These are phyloP conservation scores for Cosmia pyralina DNA, from an alignment of 2,888 invertebrate species.

Conservation along the genomic window DNA sequence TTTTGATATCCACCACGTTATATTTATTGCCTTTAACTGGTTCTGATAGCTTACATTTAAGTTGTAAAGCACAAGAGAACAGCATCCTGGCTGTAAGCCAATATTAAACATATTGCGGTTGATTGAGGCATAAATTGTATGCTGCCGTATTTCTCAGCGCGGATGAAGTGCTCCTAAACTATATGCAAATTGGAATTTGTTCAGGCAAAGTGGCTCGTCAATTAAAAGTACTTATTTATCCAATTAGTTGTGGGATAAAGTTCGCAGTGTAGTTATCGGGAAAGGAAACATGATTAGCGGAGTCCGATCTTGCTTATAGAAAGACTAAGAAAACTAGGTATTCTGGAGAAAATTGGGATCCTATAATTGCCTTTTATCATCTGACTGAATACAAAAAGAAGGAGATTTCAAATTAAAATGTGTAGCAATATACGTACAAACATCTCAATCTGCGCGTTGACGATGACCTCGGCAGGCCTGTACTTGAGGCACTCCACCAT, in stretches of 20 bases:
- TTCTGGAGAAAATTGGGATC: too few relatives aligned
- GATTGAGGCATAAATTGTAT: slow-evolving; percentile 16
- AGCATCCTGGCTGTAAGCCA: slow-evolving; percentile 41
- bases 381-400: too few relatives aligned
- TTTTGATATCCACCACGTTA: background rate
- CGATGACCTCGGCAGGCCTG: slow-evolving; percentile 91
- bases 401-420: background rate
- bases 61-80: slow-evolving; percentile 7
- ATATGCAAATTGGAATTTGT: slow-evolving; percentile 25
- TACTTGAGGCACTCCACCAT: slow-evolving; percentile 92
- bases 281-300: too few relatives aligned
- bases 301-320: too few relatives aligned
- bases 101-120: slow-evolving; percentile 23
- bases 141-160: background rate
- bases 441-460: slow-evolving; percentile 89
- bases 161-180: slow-evolving; percentile 1
- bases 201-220: background rate
- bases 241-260: background rate
- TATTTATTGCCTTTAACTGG: slow-evolving; percentile 5
- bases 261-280: too few relatives aligned
- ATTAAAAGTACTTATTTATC: background rate
- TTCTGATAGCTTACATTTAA: slow-evolving; percentile 14
- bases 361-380: too few relatives aligned
- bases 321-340: too few relatives aligned
- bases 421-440: slow-evolving; percentile 87